These are phyloP conservation scores for Drosophila meridiana DNA, from an alignment of 2,888 invertebrate species.

Conservation along the genomic window DNA sequence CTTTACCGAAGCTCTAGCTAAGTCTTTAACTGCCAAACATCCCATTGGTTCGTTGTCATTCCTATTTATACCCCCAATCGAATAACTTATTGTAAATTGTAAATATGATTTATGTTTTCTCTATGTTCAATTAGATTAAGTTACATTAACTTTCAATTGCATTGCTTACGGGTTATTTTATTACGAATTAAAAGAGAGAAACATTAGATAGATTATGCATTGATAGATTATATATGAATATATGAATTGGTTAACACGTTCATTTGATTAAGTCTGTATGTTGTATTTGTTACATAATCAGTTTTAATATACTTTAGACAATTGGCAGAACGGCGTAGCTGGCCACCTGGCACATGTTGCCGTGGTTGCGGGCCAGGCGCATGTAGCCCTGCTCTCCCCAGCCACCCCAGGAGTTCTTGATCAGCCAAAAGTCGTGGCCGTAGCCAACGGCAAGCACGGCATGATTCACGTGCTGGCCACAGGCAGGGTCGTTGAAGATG, in stretches of 20 bases:
- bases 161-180: not conserved
- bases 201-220: not conserved
- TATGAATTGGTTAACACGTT: not conserved
- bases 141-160: conserved; percentile 10
- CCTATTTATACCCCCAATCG: conserved; percentile 30
- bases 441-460: conserved; percentile 95
- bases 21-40: conserved; percentile 1
- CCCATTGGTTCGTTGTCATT: conserved; percentile 12
- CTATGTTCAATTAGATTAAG: conserved; percentile 19
- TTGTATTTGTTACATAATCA: not conserved
- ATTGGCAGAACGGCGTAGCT: conserved; percentile 2
- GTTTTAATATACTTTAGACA: not conserved
- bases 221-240: not conserved
- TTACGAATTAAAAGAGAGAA: not conserved
- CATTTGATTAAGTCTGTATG: not conserved
- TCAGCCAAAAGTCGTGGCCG: conserved; percentile 91
- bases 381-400: conserved; percentile 98
- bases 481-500: conserved; percentile 93
- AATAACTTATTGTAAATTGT: conserved; percentile 41
- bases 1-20: not conserved
- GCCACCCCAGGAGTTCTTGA: conserved; percentile 98
- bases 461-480: conserved; percentile 94
- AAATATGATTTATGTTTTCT: conserved; percentile 40
- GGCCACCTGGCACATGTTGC: conserved; percentile 30
- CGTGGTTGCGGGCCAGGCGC: conserved; percentile 88